Conservation (phyloP, 2,113 vertebrate genomes). For the Lota lota region DNA sequence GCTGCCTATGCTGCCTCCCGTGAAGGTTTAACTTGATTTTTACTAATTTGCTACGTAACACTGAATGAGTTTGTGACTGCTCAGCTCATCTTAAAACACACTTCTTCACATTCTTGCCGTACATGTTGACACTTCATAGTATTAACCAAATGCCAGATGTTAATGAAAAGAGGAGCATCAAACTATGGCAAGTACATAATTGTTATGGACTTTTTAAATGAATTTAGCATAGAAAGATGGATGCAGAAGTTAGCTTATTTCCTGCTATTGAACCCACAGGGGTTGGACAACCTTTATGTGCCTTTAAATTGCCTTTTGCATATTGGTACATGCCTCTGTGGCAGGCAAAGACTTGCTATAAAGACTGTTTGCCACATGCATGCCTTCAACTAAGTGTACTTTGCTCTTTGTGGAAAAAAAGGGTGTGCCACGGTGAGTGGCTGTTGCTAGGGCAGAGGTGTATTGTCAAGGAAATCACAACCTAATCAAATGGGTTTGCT, state of each 20-base stretch:
- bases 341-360: conserved; percentile 19
- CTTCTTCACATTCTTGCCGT: too few relatives aligned
- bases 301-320: background rate
- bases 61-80: too few relatives aligned
- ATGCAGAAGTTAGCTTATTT: background rate
- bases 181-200: too few relatives aligned
- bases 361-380: conserved; percentile 2
- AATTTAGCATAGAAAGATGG: background rate
- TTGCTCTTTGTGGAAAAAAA: conserved; percentile 3
- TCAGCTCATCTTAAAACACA: too few relatives aligned
- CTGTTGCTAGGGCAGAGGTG: conserved; percentile 21
- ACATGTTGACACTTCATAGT: too few relatives aligned
- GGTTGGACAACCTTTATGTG: background rate
- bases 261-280: too few relatives aligned
- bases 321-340: background rate
- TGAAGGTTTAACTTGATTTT: too few relatives aligned
- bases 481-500: background rate
- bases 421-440: conserved; percentile 19
- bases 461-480: conserved; percentile 26
- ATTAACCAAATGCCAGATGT: too few relatives aligned
- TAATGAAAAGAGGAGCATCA: too few relatives aligned
- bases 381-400: conserved; percentile 4
- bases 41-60: too few relatives aligned
- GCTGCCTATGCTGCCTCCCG: too few relatives aligned
- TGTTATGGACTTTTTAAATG: too few relatives aligned